Conservation (phyloP, 92 coral and sea anemone genomes). For the Parazoanthus atlanticus region DNA sequence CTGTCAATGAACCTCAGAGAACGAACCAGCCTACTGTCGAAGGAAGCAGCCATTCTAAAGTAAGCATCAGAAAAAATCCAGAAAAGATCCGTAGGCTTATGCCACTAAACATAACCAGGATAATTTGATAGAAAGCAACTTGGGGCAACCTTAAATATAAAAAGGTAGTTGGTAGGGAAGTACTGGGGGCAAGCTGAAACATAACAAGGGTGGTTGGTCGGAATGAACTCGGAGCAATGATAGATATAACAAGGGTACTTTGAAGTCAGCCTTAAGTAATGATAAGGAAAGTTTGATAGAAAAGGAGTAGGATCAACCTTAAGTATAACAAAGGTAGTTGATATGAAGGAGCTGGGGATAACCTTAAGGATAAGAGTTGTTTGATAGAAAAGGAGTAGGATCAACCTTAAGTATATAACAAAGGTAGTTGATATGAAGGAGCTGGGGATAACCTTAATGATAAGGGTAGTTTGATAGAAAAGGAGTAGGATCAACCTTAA, state of each 20-base stretch:
- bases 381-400: background rate
- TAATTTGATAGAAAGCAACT: background rate
- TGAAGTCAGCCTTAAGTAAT: background rate
- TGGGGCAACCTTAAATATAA: background rate
- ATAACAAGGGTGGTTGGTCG: background rate
- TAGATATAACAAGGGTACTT: background rate
- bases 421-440: background rate
- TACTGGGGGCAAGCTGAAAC: background rate
- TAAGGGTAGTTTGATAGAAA: background rate
- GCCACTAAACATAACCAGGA: no score
- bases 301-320: background rate
- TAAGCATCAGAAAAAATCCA: constrained; percentile 40
- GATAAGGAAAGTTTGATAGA: background rate
- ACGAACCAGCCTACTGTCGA: constrained; percentile 83
- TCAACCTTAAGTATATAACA: background rate
- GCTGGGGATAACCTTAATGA: background rate
- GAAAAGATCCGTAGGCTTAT: background rate
- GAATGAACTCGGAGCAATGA: background rate
- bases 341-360: background rate
- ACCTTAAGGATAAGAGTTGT: background rate
- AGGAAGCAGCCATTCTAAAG: constrained; percentile 90
- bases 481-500: background rate
- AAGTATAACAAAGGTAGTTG: background rate
- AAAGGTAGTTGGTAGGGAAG: background rate
- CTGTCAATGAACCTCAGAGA: constrained; percentile 72